Conservation (phyloP, 1,140 invertebrate genomes). For the Neotoxoptera formosana region DNA sequence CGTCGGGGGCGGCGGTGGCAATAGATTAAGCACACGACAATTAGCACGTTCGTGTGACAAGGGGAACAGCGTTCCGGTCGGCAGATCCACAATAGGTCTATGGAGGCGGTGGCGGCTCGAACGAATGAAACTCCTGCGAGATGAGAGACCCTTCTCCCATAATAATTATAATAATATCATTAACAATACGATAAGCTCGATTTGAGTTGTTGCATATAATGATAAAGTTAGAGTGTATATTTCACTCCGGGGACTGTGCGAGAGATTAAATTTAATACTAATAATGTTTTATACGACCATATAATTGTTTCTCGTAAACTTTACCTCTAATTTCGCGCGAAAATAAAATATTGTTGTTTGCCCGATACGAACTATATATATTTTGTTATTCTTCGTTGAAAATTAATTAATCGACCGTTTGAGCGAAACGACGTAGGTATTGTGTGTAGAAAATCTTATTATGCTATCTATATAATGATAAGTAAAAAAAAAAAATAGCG, state of each 20-base stretch:
- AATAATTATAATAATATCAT: too few relatives aligned
- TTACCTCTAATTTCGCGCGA: neutral
- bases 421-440: neutral
- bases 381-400: neutral
- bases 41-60: slow-evolving; percentile 29
- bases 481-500: too few relatives aligned
- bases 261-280: slow-evolving; percentile 6
- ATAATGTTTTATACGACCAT: neutral
- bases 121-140: neutral
- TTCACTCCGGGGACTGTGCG: slow-evolving; percentile 24
- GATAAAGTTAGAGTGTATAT: slow-evolving; percentile 27
- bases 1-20: neutral
- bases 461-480: neutral
- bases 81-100: neutral
- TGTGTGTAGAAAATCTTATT: neutral
- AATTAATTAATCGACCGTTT: neutral
- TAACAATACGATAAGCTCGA: slow-evolving; percentile 19
- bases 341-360: neutral
- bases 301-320: neutral
- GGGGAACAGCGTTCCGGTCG: slow-evolving; percentile 14
- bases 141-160: neutral
- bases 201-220: slow-evolving; percentile 27
- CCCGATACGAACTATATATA: neutral
- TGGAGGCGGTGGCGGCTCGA: too few relatives aligned
- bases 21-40: slow-evolving; percentile 32